Conservation (phyloP, 1,140 invertebrate genomes). For the Leptoteleia sp. region DNA sequence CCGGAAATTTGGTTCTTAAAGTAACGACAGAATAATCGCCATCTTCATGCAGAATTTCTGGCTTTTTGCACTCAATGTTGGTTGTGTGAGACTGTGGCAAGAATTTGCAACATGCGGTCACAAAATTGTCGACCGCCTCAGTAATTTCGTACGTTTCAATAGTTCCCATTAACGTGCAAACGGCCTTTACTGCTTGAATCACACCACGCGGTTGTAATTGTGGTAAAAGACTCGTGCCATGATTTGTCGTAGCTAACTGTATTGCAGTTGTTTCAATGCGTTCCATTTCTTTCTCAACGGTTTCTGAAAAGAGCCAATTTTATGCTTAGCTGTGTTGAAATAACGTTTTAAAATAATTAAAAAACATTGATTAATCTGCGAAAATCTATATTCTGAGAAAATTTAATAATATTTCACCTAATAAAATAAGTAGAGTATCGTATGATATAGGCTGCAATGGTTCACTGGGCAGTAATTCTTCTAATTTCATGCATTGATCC, state of each 20-base stretch:
- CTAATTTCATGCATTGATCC: constrained; percentile 85
- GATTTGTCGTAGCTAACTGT: constrained; percentile 81
- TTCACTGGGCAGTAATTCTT: constrained; percentile 89
- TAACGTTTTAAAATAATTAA: no score
- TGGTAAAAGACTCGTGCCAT: constrained; percentile 78
- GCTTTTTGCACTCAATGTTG: constrained; percentile 81
- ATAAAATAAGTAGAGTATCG: constrained; percentile 88
- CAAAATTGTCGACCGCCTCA: constrained; percentile 87
- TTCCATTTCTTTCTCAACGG: constrained; percentile 90
- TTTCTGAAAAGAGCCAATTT: constrained; percentile 82
- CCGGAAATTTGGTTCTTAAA: constrained; percentile 81
- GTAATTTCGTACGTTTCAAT: constrained; percentile 93
- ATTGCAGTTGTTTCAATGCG: constrained; percentile 85
- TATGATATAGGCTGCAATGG: constrained; percentile 87
- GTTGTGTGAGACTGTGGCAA: constrained; percentile 78
- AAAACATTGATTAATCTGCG: no score
- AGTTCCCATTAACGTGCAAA: constrained; percentile 92
- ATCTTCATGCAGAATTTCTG: constrained; percentile 83
- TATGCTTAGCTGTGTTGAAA: constrained; percentile 4
- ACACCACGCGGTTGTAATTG: constrained; percentile 84
- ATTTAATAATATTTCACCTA: constrained; percentile 81
- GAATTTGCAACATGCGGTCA: constrained; percentile 83
- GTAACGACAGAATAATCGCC: constrained; percentile 85
- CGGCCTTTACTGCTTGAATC: constrained; percentile 94
- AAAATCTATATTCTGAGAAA: no score